Evolutionary conservation across 2,797 vertebrate species (phyloP).

Genomic region (Lepilemur septentrionalis): DNA sequence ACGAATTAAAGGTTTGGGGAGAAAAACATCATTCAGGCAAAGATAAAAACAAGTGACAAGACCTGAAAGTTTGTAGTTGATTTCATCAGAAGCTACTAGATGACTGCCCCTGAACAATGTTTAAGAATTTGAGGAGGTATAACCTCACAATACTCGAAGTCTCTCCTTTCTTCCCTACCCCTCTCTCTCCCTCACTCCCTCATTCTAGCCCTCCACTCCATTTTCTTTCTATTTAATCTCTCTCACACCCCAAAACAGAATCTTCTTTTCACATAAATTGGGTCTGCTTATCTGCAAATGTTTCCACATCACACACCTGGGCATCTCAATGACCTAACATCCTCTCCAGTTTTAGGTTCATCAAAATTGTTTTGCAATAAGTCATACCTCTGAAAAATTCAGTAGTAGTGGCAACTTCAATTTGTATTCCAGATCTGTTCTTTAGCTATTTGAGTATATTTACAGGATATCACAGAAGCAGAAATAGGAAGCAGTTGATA

Average conservation of each 20-base stretch:
- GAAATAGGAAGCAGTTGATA: neutral
- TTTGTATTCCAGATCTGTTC: neutral
- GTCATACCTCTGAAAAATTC: neutral
- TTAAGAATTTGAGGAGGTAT: neutral
- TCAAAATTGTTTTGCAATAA: neutral
- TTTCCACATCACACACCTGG: neutral
- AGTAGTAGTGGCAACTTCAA: neutral
- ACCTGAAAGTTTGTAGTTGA: neutral
- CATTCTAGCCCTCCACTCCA: neutral
- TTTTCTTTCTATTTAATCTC: neutral
- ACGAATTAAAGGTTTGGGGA: neutral
- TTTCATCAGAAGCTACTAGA: neutral
- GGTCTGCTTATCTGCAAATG: neutral
- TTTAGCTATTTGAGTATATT: neutral
- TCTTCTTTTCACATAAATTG: neutral
- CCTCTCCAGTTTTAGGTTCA: neutral
- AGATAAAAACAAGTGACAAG: constrained; percentile 6
- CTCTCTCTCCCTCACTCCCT: neutral
- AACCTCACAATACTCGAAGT: neutral
- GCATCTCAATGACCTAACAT: neutral
- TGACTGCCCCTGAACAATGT: neutral
- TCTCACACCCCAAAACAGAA: neutral
- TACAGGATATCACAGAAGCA: neutral
- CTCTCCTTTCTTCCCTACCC: neutral
- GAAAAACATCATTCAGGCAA: neutral